Base-by-base conservation (phyloP, 1,140 invertebrate species). In the Ceratina calcarata region DNA sequence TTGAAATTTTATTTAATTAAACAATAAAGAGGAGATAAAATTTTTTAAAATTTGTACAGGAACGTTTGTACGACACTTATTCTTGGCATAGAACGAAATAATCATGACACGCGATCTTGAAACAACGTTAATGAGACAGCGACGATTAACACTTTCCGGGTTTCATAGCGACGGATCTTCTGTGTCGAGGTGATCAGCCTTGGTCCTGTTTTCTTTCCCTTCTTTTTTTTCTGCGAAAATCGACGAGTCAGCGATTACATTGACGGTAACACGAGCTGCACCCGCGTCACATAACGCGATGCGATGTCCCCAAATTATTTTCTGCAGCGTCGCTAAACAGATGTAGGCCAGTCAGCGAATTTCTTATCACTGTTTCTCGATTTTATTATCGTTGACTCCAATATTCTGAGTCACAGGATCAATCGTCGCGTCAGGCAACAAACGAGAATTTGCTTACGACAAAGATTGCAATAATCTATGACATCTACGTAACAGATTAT, bases 141-240 rank as follows among this genome's bases (percentile, higher is more conserved):
- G 37, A 10, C 85, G 86, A 88, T 89, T 87, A 89, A 79, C 49
- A 72, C 80, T 88, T 90, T 90, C 89, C 88, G 87, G 86, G 79
- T 80, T 86, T 77, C 66, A 60, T 62, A 78, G 64, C 60, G 60
- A 77, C 74, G 57, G 53, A 58, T 73, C 76, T 82, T 81, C 49
- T 83, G 80, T 86, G 85, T 86, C 85, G 83, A 86, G 85, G 85
- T 64, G 22, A 78, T 53, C 79, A 62, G 78, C 71, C 80, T 78
- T 77, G 58, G 37, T 55, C 61, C 72, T 55, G 49, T 53, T 57
- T 66, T 71, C 45, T 53, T 6, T 18, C 18, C 18, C 53, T 55
- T 18, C 18, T 55, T 55, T n/a, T 55, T 79, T 73, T 71, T 32
- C 75, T 16, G n/a, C 18, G n/a, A 58, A 84, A 22, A 79, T 49